Evolutionary conservation across 2,888 invertebrate species (phyloP).

Genomic region (Archips xylosteana): DNA sequence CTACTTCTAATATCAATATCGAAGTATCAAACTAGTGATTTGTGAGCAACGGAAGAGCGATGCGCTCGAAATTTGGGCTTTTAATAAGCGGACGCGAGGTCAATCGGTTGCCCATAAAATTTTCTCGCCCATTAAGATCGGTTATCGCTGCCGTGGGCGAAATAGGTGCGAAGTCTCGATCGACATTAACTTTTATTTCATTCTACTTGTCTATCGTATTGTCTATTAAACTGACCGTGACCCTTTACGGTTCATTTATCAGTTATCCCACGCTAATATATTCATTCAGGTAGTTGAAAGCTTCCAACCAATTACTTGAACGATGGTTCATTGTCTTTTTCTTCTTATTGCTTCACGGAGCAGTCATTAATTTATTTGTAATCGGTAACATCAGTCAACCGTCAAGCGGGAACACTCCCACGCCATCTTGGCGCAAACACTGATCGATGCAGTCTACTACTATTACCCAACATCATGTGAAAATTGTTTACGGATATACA

Average conservation of each 20-base stretch:
- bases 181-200: slow-evolving; percentile 50
- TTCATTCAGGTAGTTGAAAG: slow-evolving; percentile 41
- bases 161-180: slow-evolving; percentile 59
- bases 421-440: slow-evolving; percentile 63
- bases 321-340: slow-evolving; percentile 57
- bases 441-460: slow-evolving; percentile 62
- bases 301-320: slow-evolving; percentile 59
- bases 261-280: slow-evolving; percentile 37
- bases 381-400: slow-evolving; percentile 81
- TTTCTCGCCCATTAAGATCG: slow-evolving; percentile 59
- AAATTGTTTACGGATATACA: slow-evolving; percentile 46
- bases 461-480: slow-evolving; percentile 60
- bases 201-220: slow-evolving; percentile 33
- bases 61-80: slow-evolving; percentile 56
- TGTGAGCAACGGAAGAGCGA: slow-evolving; percentile 70
- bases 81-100: slow-evolving; percentile 61
- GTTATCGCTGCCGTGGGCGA: slow-evolving; percentile 60
- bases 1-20: slow-evolving; percentile 54
- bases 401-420: slow-evolving; percentile 73
- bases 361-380: slow-evolving; percentile 71
- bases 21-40: slow-evolving; percentile 55
- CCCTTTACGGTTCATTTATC: slow-evolving; percentile 34
- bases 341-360: slow-evolving; percentile 61
- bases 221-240: slow-evolving; percentile 36
- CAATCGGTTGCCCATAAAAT: slow-evolving; percentile 63